Evolutionary conservation across 2,888 invertebrate genomes (phyloP).

Genomic region (Brachypalpus laphriformis): DNA sequence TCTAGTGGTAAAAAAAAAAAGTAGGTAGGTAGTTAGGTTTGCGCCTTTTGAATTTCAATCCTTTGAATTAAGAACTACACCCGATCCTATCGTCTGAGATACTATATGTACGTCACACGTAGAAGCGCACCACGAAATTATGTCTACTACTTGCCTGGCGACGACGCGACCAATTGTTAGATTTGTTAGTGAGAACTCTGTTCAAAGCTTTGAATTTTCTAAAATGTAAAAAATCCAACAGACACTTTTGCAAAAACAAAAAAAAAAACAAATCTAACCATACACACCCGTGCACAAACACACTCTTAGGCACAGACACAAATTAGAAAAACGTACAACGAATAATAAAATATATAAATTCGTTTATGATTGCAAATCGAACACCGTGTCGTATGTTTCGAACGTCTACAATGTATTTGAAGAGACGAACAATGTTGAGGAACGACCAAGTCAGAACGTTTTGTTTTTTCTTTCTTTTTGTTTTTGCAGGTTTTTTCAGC

Average conservation of each 20-base stretch:
- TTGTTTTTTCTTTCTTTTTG: neutral
- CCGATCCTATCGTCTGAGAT: conserved; percentile 13
- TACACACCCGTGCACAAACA: conserved; percentile 32
- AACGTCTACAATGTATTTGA: conserved; percentile 52
- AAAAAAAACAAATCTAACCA: conserved; percentile 2
- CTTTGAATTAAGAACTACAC: conserved; percentile 14
- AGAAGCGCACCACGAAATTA: conserved; percentile 50
- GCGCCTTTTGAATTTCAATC: too few relatives aligned
- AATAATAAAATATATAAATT: conserved; percentile 26
- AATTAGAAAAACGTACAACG: conserved; percentile 40
- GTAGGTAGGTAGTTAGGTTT: too few relatives aligned
- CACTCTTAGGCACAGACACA: conserved; percentile 50
- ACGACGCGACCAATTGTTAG: conserved; percentile 73
- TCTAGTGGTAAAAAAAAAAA: too few relatives aligned
- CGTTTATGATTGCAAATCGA: conserved; percentile 49
- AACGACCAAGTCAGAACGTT: conserved; percentile 57
- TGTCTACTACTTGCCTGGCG: conserved; percentile 62
- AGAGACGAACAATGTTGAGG: conserved; percentile 50
- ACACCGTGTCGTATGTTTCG: conserved; percentile 28
- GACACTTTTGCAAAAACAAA: conserved; percentile 60
- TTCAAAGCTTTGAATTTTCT: conserved; percentile 62
- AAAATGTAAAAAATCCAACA: conserved; percentile 53
- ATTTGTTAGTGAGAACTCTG: conserved; percentile 69
- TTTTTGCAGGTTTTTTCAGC: conserved; percentile 54
- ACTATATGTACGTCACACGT: conserved; percentile 38